These are phyloP conservation scores for Torymus aiolomorphi DNA, from an alignment of 2,888 invertebrate species.

Conservation along the genomic window DNA sequence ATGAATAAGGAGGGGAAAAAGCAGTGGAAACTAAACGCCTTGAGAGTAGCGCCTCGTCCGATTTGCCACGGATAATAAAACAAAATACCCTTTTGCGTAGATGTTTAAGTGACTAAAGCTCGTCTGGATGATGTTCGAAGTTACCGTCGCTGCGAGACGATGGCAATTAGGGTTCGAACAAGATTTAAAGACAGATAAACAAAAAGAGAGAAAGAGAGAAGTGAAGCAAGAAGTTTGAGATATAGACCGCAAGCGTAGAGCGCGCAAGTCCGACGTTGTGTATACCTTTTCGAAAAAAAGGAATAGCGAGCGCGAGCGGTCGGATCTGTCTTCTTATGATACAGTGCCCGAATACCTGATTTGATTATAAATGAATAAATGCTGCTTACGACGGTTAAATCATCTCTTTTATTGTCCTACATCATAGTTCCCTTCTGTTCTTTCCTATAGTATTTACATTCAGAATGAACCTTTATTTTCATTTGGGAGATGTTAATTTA, in stretches of 20 bases:
- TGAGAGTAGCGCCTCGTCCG: slow-evolving; percentile 49
- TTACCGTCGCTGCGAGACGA: not conserved
- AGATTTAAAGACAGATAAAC: slow-evolving; percentile 7
- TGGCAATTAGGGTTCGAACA: slow-evolving; percentile 38
- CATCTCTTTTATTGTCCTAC: slow-evolving; percentile 12
- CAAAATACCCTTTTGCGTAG: slow-evolving; percentile 29
- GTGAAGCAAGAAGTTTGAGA: not conserved
- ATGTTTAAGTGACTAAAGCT: slow-evolving; percentile 4
- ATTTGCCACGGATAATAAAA: slow-evolving; percentile 36
- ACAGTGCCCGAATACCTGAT: slow-evolving; percentile 57
- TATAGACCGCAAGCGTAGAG: not conserved
- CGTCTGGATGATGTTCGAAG: slow-evolving; percentile 4
- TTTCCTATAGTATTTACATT: not conserved
- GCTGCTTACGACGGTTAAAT: slow-evolving; percentile 71
- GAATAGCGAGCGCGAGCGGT: slow-evolving; percentile 57
- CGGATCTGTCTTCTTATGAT: slow-evolving; percentile 62
- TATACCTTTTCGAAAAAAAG: slow-evolving; percentile 60
- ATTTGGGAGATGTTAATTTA: too few relatives aligned
- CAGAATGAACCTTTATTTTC: too few relatives aligned
- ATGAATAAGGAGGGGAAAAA: too few relatives aligned
- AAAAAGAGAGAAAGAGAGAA: not conserved
- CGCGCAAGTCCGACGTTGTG: slow-evolving; percentile 59
- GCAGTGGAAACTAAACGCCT: slow-evolving; percentile 30
- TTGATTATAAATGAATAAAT: slow-evolving; percentile 65
- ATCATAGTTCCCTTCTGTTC: not conserved